Percentiles rank a stretch among this genome's conserved stretches.
Conservation (phyloP, 2,888 invertebrate species). For the Lymantria dispar region DNA sequence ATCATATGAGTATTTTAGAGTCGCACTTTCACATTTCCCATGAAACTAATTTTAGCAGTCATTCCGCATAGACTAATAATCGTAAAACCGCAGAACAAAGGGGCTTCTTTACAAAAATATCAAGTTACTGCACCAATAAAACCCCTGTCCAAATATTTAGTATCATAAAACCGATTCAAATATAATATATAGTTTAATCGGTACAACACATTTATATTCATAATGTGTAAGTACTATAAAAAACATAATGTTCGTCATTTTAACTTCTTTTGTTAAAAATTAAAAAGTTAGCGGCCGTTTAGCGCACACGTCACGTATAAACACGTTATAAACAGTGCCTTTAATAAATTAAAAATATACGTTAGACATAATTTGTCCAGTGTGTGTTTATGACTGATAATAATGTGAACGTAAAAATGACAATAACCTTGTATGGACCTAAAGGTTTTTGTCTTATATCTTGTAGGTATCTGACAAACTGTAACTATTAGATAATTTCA, state of each 20-base stretch:
- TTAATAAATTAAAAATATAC: conserved; percentile 68
- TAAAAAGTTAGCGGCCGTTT: conserved; percentile 66
- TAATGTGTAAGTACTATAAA: conserved; percentile 62
- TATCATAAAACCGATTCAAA: conserved; percentile 77
- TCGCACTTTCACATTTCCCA: conserved; percentile 29
- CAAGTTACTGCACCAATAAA: conserved; percentile 75
- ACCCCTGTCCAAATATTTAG: conserved; percentile 80
- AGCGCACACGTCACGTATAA: conserved; percentile 68
- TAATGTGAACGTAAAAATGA: conserved; percentile 16
- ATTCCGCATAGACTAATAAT: conserved; percentile 71
- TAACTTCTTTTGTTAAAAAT: conserved; percentile 73
- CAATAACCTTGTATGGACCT: conserved; percentile 34
- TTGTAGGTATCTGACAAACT: no score
- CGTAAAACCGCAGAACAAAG: conserved; percentile 70
- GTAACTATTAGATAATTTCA: background rate
- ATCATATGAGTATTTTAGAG: conserved; percentile 12
- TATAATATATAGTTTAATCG: conserved; percentile 78
- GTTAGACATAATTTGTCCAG: conserved; percentile 49
- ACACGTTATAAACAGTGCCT: conserved; percentile 64
- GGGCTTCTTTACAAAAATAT: conserved; percentile 67
- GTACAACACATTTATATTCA: conserved; percentile 72
- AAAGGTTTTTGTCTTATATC: background rate
- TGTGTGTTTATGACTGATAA: conserved; percentile 14
- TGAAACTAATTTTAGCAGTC: conserved; percentile 63
- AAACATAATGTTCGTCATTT: conserved; percentile 72